These are phyloP conservation scores for Perdita meconis DNA, from an alignment of 2,888 invertebrate species.

Conservation along the genomic window DNA sequence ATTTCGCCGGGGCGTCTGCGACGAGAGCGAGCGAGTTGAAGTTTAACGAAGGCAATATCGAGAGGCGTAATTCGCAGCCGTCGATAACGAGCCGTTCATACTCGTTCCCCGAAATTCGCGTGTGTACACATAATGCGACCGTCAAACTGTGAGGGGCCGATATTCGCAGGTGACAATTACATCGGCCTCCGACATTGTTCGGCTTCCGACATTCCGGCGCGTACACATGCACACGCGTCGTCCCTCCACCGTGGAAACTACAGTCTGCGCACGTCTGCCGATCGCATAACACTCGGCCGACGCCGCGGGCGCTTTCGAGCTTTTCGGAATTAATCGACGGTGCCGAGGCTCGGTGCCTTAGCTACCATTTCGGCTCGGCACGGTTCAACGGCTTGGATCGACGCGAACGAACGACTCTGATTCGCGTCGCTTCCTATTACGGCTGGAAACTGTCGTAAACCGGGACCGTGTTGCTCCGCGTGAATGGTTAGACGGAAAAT, in stretches of 20 bases:
- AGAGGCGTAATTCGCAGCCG: conserved; percentile 5
- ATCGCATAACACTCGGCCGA: conserved; percentile 45
- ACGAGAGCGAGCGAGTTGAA: neutral
- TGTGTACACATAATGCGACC: conserved; percentile 47
- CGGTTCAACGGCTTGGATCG: conserved; percentile 50
- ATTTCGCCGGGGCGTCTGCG: neutral
- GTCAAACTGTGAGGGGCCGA: conserved; percentile 54
- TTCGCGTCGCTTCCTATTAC: conserved; percentile 13
- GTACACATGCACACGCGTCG: neutral
- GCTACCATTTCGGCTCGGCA: conserved; percentile 22
- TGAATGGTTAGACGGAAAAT: too few relatives aligned
- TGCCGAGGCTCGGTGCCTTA: conserved; percentile 44
- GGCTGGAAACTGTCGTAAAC: conserved; percentile 42
- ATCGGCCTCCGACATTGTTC: conserved; percentile 57
- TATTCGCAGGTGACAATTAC: conserved; percentile 61
- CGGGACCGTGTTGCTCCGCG: neutral
- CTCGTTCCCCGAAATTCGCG: conserved; percentile 41
- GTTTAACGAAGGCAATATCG: conserved; percentile 41
- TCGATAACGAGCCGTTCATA: conserved; percentile 46
- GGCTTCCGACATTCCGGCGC: conserved; percentile 46
- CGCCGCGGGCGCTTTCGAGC: conserved; percentile 53
- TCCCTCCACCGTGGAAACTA: conserved; percentile 41
- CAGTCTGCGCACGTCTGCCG: conserved; percentile 45
- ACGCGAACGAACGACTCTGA: conserved; percentile 30
- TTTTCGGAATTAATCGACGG: conserved; percentile 60